phyloP scores from a whole-genome alignment of 2,113 vertebrate species.

The Tenrec ecaudatus region DNA sequence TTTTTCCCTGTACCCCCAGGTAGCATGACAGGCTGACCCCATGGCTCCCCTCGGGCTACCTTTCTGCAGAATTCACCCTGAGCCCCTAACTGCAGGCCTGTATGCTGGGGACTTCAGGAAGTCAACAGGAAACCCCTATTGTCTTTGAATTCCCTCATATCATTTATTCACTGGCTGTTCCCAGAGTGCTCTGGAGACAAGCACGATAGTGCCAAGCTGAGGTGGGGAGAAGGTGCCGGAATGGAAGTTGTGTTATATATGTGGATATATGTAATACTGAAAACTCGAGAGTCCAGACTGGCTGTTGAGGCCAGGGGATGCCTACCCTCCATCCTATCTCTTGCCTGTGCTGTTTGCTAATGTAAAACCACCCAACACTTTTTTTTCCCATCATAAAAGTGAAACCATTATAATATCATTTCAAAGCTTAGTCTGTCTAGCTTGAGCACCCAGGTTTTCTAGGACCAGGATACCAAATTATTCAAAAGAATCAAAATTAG shows the following conservation, averaged over 20 bases:
- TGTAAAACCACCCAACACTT: slow-evolving; percentile 39
- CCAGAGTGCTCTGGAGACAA: neutral
- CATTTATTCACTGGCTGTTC: neutral
- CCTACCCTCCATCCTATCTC: neutral
- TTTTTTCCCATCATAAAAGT: slow-evolving; percentile 74
- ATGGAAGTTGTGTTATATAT: no score
- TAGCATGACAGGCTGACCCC: neutral
- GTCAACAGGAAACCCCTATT: no score
- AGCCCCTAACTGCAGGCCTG: neutral
- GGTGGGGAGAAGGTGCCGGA: neutral
- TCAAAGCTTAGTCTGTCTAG: slow-evolving; percentile 67
- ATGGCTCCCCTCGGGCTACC: neutral
- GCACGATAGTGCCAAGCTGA: neutral
- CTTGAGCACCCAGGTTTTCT: slow-evolving; percentile 25
- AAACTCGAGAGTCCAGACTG: neutral
- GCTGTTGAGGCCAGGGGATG: neutral
- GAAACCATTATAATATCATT: slow-evolving; percentile 79
- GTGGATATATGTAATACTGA: neutral
- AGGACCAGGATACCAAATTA: slow-evolving; percentile 68
- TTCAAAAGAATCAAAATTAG: slow-evolving; percentile 77
- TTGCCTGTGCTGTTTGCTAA: neutral
- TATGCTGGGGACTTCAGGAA: no score
- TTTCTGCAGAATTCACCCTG: neutral
- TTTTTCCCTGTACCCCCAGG: neutral
- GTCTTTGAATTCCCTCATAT: no score